phyloP scores from a whole-genome alignment of 2,888 invertebrate genomes.

The Brassicogethes aeneus region DNA sequence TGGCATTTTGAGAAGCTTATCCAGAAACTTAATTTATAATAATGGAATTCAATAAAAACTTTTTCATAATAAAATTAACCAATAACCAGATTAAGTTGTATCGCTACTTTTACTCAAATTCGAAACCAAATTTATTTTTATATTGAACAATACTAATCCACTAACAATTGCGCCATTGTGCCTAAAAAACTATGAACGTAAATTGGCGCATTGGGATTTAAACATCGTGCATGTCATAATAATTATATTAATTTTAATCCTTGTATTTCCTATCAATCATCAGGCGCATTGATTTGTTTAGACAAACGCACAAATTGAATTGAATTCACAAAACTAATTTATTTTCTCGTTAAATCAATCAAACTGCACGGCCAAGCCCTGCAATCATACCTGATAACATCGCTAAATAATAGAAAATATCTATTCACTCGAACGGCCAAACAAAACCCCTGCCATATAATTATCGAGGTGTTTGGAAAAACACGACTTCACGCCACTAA shows the following conservation, averaged over 20 bases:
- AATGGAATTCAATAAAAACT: no score
- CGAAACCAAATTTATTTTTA: no score
- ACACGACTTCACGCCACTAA: neutral
- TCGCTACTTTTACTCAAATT: no score
- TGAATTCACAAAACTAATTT: slow-evolving; percentile 9
- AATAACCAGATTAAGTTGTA: no score
- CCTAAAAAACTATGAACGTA: no score
- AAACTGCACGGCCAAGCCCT: slow-evolving; percentile 4
- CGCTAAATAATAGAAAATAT: slow-evolving; percentile 1
- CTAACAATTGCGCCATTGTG: no score
- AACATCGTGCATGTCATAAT: neutral
- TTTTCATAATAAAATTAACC: no score
- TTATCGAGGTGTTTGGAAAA: neutral
- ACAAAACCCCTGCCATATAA: neutral
- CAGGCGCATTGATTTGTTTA: neutral
- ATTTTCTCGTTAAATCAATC: slow-evolving; percentile 14
- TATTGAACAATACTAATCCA: no score
- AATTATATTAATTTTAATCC: neutral
- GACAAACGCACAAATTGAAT: slow-evolving; percentile 3
- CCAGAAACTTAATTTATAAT: no score
- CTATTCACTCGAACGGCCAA: neutral
- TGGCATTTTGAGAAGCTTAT: no score
- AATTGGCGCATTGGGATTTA: no score
- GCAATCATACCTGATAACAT: slow-evolving; percentile 4
- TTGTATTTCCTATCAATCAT: neutral